Conservation (phyloP, 2,888 invertebrate genomes). For the Axea sp. region DNA sequence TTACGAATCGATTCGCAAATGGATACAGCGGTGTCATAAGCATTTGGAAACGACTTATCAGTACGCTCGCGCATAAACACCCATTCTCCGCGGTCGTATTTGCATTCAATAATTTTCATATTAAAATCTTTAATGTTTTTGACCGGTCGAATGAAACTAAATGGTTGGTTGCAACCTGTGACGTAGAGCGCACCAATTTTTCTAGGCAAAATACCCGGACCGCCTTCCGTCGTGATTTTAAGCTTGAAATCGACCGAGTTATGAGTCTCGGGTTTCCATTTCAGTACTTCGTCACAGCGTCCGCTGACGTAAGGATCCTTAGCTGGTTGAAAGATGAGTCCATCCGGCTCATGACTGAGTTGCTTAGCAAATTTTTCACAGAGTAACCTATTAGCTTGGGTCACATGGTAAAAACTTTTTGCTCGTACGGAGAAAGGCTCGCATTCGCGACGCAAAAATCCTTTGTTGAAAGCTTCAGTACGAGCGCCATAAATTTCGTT, state of each 20-base stretch:
- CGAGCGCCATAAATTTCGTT: slow-evolving; percentile 85
- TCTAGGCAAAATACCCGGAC: slow-evolving; percentile 85
- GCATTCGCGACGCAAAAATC: slow-evolving; percentile 85
- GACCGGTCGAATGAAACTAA: slow-evolving; percentile 87
- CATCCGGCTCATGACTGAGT: slow-evolving; percentile 97
- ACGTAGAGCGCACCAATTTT: slow-evolving; percentile 90
- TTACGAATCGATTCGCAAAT: slow-evolving; percentile 90
- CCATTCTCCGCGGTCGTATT: slow-evolving; percentile 90
- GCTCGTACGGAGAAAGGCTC: slow-evolving; percentile 95
- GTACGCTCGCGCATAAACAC: slow-evolving; percentile 96
- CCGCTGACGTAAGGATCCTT: slow-evolving; percentile 92
- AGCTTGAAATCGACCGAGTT: slow-evolving; percentile 98
- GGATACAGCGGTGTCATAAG: slow-evolving; percentile 90
- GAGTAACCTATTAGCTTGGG: slow-evolving; percentile 85
- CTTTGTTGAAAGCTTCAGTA: slow-evolving; percentile 87
- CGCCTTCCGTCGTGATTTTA: slow-evolving; percentile 87
- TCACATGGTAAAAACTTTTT: slow-evolving; percentile 95
- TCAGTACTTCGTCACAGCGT: slow-evolving; percentile 90
- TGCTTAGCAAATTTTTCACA: slow-evolving; percentile 92
- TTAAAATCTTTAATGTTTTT: slow-evolving; percentile 84
- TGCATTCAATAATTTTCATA: slow-evolving; percentile 98
- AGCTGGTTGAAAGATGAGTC: slow-evolving; percentile 97
- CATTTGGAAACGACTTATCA: slow-evolving; percentile 98
- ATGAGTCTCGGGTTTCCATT: slow-evolving; percentile 97
- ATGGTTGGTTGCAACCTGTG: slow-evolving; percentile 84